A percentile compares a stretch with the other conserved stretches of the same genome.
phyloP scores from a whole-genome alignment of 2,113 vertebrate species.

The Ciconia maguari region DNA sequence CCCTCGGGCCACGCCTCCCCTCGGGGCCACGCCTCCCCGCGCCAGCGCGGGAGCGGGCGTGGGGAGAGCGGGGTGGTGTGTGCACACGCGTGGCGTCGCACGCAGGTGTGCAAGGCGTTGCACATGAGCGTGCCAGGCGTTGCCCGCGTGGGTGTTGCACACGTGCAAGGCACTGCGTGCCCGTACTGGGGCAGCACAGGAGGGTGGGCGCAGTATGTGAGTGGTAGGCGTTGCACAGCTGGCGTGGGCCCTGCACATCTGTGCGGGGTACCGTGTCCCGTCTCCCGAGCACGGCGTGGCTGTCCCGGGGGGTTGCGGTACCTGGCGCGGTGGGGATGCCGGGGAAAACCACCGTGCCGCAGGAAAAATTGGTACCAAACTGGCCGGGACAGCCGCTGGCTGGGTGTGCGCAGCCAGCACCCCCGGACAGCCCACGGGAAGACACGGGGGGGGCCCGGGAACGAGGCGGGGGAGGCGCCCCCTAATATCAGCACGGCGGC shows the following conservation, averaged over 20 bases:
- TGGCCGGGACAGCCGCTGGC: background rate
- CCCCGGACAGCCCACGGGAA: no score
- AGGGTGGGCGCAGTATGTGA: background rate
- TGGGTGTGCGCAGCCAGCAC: background rate
- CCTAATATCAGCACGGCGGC: background rate
- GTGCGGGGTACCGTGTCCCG: background rate
- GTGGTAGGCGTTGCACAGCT: background rate
- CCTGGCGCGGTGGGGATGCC: background rate
- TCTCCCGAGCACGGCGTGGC: background rate
- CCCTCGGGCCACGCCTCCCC: background rate
- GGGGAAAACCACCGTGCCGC: background rate
- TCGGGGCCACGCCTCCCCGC: background rate
- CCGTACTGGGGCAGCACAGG: background rate
- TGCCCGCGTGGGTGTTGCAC: rapidly evolving
- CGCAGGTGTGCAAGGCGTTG: background rate
- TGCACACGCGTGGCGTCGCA: no score
- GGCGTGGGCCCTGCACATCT: background rate
- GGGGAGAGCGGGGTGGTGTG: no score
- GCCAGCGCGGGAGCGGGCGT: background rate
- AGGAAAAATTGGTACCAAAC: background rate
- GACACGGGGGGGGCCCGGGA: no score
- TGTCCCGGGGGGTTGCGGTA: background rate
- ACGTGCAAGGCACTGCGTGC: background rate
- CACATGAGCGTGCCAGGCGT: rapidly evolving
- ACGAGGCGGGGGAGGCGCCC: no score